Evolutionary conservation across 2,888 invertebrate species (phyloP), one percentile per base, ranked within the genome.

Genomic region (Ametastegia equiseti): DNA sequence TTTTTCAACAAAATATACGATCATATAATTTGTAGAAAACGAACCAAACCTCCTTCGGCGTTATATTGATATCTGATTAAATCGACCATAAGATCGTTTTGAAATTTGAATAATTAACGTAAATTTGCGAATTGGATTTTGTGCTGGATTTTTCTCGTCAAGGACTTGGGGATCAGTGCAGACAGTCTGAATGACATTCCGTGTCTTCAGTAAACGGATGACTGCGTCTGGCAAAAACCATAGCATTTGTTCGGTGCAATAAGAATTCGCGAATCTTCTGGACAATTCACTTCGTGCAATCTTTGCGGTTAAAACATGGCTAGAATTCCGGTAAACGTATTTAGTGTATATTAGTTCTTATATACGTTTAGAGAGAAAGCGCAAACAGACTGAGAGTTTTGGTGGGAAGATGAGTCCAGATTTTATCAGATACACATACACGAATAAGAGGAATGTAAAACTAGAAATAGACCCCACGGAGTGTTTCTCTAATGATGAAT

Each of bases 151-250:
- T 11, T 19, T 23, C 9, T n/a, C 11, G 54, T 54, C 54, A 54
- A 54, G 54, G 54, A 19, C 19, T 50, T 50, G 7, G 23, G 6
- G 11, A 19, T 13, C 4, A 19, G n/a, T 23, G 11, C 9, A 2
- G n/a, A n/a, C 3, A 54, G 19, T 9, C 19, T 15, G 19, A 23
- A 23, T 54, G 9, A 19, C 19, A 54, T 11, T 54, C 7, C 69
- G 42, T 42, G 69, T 42, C 6, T 23, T 69, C 42, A 23, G 2
- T 19, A 27, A 42, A 69, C 23, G 36, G 36, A 36, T 69, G 39
- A 69, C 69, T 69, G 42, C 69, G 11, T 67, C 67, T 42, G 11
- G 23, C 30, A 63, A 63, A 6, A 33, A 54, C 54, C n/a, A 45
- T n/a, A n/a, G 63, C 15, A 30, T 30, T 30, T 63, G 63, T 33